phyloP scores from a whole-genome alignment of 2,888 invertebrate species.

The Campoplex nolae region DNA sequence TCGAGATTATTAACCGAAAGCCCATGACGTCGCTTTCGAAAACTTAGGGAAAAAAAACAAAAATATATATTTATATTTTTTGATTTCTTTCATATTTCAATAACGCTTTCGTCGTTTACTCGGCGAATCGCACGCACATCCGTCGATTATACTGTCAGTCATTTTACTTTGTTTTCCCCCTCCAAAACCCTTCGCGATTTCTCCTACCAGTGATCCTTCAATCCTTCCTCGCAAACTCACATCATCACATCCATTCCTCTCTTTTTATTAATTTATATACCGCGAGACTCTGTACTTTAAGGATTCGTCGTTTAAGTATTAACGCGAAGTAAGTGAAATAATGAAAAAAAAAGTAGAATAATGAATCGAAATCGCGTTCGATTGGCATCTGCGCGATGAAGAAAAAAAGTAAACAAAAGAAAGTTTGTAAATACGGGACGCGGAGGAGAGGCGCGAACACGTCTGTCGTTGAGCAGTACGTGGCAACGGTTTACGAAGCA shows the following conservation, averaged over 20 bases:
- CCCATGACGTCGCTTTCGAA: constrained; percentile 24
- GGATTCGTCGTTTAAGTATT: constrained; percentile 65
- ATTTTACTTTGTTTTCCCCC: constrained; percentile 23
- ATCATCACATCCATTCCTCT: constrained; percentile 61
- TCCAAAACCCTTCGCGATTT: background rate
- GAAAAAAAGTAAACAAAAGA: background rate
- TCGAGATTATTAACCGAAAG: background rate
- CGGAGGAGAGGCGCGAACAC: background rate
- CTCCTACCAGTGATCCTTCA: constrained; percentile 3
- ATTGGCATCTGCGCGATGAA: constrained; percentile 58
- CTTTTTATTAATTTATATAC: constrained; percentile 64
- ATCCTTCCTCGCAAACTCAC: background rate
- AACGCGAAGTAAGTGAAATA: constrained; percentile 13
- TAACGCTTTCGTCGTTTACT: constrained; percentile 13
- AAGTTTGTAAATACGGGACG: constrained; percentile 9
- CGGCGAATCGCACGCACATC: constrained; percentile 32
- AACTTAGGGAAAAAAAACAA: constrained; percentile 3
- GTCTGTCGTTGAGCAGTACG: constrained; percentile 40
- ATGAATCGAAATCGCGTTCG: constrained; percentile 41
- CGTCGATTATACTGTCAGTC: constrained; percentile 26
- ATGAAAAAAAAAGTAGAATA: background rate
- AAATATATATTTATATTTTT: constrained; percentile 4
- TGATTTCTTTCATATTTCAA: background rate
- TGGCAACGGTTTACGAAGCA: constrained; percentile 20
- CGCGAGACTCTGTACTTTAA: constrained; percentile 65